These are phyloP conservation scores for Beroe ovata DNA, from an alignment of 37 sponge, comb jelly and placozoan genomes.

Conservation along the genomic window DNA sequence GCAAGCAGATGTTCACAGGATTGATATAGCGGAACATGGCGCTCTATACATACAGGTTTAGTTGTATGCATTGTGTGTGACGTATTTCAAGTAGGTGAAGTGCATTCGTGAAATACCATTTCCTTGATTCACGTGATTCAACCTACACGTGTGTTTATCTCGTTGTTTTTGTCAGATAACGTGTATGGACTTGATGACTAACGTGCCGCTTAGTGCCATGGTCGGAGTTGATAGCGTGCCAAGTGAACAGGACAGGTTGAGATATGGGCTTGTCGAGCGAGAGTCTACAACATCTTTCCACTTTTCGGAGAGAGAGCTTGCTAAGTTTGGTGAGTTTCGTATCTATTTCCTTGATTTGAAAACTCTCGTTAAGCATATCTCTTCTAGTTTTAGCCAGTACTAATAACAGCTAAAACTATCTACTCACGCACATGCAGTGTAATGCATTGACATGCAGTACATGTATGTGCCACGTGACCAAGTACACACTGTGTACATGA, in stretches of 20 bases:
- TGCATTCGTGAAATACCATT: too few species aligned
- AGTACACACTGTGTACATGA: slow-evolving; percentile 5
- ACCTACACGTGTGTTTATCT: too few species aligned
- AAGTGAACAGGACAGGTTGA: not conserved
- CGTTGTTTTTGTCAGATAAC: slow-evolving; percentile 5
- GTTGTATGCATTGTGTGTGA: too few species aligned
- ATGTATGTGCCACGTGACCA: not conserved
- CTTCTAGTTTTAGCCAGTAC: too few species aligned
- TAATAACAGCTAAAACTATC: too few species aligned
- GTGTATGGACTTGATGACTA: not conserved
- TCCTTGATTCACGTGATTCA: too few species aligned
- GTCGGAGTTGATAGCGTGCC: slow-evolving; percentile 44
- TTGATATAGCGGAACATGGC: not conserved
- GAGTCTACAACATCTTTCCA: not conserved
- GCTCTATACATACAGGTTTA: slow-evolving; percentile 45
- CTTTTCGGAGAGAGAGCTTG: not conserved
- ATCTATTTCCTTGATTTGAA: too few species aligned
- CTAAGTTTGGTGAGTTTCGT: not conserved
- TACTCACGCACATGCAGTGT: too few species aligned
- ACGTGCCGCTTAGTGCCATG: slow-evolving; percentile 14
- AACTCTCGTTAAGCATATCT: too few species aligned
- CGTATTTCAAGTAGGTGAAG: too few species aligned
- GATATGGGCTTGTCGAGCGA: slow-evolving; percentile 14
- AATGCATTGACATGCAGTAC: not conserved
- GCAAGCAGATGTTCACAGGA: slow-evolving; percentile 49